These are phyloP conservation scores for Linnaemya tessellans DNA, from an alignment of 2,888 invertebrate genomes.

Conservation along the genomic window DNA sequence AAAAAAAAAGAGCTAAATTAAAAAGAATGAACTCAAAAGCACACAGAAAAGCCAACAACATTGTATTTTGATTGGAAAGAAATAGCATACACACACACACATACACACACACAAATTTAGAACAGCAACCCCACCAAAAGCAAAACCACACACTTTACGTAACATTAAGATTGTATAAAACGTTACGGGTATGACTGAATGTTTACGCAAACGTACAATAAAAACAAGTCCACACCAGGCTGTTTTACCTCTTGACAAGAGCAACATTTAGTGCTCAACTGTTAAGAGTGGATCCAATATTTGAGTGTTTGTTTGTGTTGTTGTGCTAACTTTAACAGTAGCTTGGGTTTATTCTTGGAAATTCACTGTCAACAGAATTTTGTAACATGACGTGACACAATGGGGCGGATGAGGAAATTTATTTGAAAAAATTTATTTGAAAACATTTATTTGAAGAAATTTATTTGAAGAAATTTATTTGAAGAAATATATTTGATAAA, in stretches of 20 bases:
- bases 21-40: constrained; percentile 40
- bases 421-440: no score
- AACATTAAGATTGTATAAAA: constrained; percentile 52
- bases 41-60: constrained; percentile 6
- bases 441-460: no score
- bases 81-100: constrained; percentile 48
- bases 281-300: neutral
- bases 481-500: no score
- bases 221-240: neutral
- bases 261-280: neutral
- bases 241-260: neutral
- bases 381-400: neutral
- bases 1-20: constrained; percentile 39
- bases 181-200: neutral
- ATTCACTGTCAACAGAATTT: neutral
- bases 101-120: constrained; percentile 47
- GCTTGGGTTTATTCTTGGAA: neutral
- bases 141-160: constrained; percentile 61
- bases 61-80: constrained; percentile 67
- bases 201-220: neutral
- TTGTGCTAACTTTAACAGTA: neutral
- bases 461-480: no score
- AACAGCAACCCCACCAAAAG: constrained; percentile 40
- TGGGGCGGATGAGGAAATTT: neutral
- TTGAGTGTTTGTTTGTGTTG: neutral